phyloP scores from a whole-genome alignment of 1,140 invertebrate genomes.

The Yoshiicerus persimilis region DNA sequence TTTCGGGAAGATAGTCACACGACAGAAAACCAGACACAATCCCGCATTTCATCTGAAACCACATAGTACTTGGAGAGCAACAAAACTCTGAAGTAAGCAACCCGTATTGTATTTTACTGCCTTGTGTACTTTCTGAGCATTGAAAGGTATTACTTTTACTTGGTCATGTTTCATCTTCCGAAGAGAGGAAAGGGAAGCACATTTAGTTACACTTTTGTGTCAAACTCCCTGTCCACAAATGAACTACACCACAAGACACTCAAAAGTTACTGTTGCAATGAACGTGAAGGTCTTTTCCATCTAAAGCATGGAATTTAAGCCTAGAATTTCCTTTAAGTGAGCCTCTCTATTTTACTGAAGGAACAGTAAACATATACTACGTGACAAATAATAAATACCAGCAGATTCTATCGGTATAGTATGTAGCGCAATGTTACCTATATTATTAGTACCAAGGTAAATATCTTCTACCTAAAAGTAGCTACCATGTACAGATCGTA shows the following conservation, averaged over 20 bases:
- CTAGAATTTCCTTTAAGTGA: constrained; percentile 7
- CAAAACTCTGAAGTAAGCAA: neutral
- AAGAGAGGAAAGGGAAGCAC: constrained; percentile 8
- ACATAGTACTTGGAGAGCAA: neutral
- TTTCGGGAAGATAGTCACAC: neutral
- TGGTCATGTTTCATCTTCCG: neutral
- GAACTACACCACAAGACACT: constrained; percentile 15
- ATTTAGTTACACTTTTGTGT: constrained; percentile 15
- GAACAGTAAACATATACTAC: neutral
- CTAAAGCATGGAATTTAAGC: neutral
- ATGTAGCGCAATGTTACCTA: neutral
- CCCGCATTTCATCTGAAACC: neutral
- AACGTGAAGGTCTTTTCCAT: neutral
- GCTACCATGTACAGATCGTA: too few relatives aligned
- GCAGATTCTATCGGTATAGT: neutral
- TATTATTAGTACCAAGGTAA: too few relatives aligned
- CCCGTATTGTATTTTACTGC: neutral
- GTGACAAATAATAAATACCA: neutral
- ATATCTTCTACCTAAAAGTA: too few relatives aligned
- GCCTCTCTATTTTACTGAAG: neutral
- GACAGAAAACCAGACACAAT: neutral
- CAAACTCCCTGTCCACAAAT: constrained; percentile 8
- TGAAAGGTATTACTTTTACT: neutral
- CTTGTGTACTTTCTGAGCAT: neutral
- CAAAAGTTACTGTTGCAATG: constrained; percentile 13